A percentile compares a stretch with the other conserved stretches of the same genome.
Conservation (phyloP, 2,797 vertebrate species). For the Discoglossus pictus region DNA sequence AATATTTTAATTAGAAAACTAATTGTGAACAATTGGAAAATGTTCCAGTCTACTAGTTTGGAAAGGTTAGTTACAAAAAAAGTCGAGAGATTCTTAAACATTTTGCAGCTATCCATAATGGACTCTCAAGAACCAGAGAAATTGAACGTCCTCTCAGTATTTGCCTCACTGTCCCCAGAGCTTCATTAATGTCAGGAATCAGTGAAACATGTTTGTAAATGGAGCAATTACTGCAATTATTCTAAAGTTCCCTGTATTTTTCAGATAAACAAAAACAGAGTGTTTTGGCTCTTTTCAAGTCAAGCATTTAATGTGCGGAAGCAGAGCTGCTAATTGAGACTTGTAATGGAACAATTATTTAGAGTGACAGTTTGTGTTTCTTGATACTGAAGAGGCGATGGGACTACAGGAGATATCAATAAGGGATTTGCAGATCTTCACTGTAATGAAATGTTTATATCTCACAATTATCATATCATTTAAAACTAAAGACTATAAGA, state of each 20-base stretch:
- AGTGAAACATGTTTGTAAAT: background rate
- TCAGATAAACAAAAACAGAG: background rate
- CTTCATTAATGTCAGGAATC: background rate
- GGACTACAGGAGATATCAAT: no score
- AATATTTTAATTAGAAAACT: background rate
- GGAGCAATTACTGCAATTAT: background rate
- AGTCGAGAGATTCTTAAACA: conserved; percentile 5
- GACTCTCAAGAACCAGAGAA: background rate
- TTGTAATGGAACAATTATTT: background rate
- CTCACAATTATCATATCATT: no score
- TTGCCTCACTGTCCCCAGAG: background rate
- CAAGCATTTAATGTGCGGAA: background rate
- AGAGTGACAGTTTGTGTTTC: background rate
- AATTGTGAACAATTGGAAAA: background rate
- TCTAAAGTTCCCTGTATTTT: background rate
- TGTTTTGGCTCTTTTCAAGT: background rate
- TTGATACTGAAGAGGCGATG: background rate
- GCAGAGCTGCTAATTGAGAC: background rate
- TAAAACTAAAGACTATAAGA: no score
- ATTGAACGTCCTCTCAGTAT: background rate
- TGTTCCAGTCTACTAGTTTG: background rate
- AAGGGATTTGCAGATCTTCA: no score
- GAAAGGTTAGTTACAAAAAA: background rate
- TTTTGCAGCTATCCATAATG: background rate
- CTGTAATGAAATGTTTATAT: no score